Evolutionary conservation across 1,140 invertebrate genomes (phyloP).

Genomic region (Zaprionus nigranus): DNA sequence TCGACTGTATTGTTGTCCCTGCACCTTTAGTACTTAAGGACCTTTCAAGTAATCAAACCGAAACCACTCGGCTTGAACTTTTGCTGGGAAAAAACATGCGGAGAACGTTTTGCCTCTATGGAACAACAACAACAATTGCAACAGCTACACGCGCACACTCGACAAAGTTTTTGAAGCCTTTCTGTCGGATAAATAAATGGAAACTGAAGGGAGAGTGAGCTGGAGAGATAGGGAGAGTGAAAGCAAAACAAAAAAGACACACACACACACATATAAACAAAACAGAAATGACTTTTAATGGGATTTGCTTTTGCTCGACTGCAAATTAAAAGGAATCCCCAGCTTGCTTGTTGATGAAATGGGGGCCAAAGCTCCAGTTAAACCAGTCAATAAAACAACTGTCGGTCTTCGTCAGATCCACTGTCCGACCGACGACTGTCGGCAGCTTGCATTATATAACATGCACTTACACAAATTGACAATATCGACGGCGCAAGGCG

Average conservation of each 20-base stretch:
- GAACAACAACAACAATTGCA: slow-evolving; percentile 41
- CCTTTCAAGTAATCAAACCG: slow-evolving; percentile 38
- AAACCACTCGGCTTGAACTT: slow-evolving; percentile 38
- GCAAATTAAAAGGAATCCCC: slow-evolving; percentile 37
- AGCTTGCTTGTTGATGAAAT: slow-evolving; percentile 26
- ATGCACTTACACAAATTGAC: slow-evolving; percentile 78
- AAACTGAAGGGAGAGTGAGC: slow-evolving; percentile 21
- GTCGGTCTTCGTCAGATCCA: slow-evolving; percentile 21
- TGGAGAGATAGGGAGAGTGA: slow-evolving; percentile 29
- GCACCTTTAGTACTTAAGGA: slow-evolving; percentile 24
- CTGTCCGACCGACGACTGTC: slow-evolving; percentile 21
- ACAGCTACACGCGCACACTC: slow-evolving; percentile 16
- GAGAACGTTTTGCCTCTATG: slow-evolving; percentile 1
- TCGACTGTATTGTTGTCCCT: slow-evolving; percentile 16
- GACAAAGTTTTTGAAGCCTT: slow-evolving; percentile 29
- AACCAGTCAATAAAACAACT: slow-evolving; percentile 30
- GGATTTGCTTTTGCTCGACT: slow-evolving; percentile 26
- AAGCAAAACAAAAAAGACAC: slow-evolving; percentile 16
- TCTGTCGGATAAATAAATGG: slow-evolving; percentile 14
- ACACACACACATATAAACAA: not conserved
- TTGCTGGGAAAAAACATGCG: slow-evolving; percentile 21
- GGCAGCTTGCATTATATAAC: slow-evolving; percentile 68
- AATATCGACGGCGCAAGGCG: slow-evolving; percentile 57
- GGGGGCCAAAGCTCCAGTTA: slow-evolving; percentile 18
- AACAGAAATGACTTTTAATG: slow-evolving; percentile 30